Conservation (phyloP, 2,113 vertebrate species). For the Illadopsis cleaveri region DNA sequence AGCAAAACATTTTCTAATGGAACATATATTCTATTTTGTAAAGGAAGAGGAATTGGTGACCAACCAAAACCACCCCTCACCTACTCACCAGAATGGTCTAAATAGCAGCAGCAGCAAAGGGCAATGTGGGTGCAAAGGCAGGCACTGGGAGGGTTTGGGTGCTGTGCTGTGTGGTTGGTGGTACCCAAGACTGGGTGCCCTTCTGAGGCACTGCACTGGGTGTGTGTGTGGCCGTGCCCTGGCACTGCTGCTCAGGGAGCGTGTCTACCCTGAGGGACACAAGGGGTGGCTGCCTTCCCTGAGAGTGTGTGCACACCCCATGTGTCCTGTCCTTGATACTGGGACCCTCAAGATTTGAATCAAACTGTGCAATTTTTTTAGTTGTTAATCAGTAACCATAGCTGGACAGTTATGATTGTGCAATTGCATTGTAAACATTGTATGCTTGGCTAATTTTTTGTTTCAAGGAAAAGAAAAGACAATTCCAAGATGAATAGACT, state of each 20-base stretch:
- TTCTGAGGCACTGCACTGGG: rapidly evolving
- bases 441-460: neutral
- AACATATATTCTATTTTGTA: neutral
- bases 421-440: neutral
- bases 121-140: neutral
- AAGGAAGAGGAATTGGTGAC: neutral
- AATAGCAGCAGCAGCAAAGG: neutral
- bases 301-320: rapidly evolving
- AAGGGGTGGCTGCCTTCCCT: neutral
- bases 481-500: neutral
- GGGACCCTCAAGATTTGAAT: neutral
- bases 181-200: rapidly evolving
- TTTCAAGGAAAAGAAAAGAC: neutral
- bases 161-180: rapidly evolving
- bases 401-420: too few species aligned
- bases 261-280: neutral
- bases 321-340: rapidly evolving
- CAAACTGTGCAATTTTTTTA: neutral
- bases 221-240: rapidly evolving
- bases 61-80: too few species aligned
- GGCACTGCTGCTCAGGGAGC: rapidly evolving
- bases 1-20: neutral
- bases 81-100: neutral
- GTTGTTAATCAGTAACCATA: neutral
- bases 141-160: rapidly evolving